Evolutionary conservation across 1,140 invertebrate genomes (phyloP), one percentile per base, ranked within the genome.

Genomic region (Brachionus calyciflorus): DNA sequence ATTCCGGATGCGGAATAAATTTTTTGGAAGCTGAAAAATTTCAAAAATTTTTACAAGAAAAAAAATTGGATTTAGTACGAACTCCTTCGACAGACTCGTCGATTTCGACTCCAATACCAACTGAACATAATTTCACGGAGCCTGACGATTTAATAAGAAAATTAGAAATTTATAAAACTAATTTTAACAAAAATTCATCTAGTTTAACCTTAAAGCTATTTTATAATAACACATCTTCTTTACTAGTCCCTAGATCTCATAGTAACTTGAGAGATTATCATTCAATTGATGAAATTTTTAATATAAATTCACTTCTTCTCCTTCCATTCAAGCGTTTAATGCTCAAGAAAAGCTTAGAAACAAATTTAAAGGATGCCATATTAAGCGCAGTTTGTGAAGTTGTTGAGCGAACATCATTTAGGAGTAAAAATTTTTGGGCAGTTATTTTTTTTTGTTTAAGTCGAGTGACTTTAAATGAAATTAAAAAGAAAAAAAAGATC

Each of bases 81-180:
- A 65, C 60, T 2, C 60, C 60, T 44, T 65, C 60, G 12, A 28
- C 41, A 4, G 41, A 19, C 2, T 41, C 60, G 3, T 44, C 37
- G 19, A 12, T 28, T 9, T 19, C 60, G 30, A 44, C 19, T 65
- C 40, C 60, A 24, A 1, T 65, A 0, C 19, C 19, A 21, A 41
- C 10, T 19, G 30, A 44, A 10, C 60, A 65, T 21, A 28, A 65
- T 24, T 65, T 65, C 19, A 14, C 37, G 17, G 60, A 65, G 40
- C 60, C 60, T 2, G 14, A 12, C 12, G 24, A 65, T 44, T 46
- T 65, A 12, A 44, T 65, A 21, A 21, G 44, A 44, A 65, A 65
- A 65, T 44, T 65, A 9, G 60, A 65, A 44, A 21, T 44, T 37
- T 65, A 65, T 37, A 65, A 65, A 65, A 65, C 41, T 28, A 41